Evolutionary conservation across 2,888 invertebrate species (phyloP), one percentile per base, ranked within the genome.

Genomic region (Drosophila lutescens): DNA sequence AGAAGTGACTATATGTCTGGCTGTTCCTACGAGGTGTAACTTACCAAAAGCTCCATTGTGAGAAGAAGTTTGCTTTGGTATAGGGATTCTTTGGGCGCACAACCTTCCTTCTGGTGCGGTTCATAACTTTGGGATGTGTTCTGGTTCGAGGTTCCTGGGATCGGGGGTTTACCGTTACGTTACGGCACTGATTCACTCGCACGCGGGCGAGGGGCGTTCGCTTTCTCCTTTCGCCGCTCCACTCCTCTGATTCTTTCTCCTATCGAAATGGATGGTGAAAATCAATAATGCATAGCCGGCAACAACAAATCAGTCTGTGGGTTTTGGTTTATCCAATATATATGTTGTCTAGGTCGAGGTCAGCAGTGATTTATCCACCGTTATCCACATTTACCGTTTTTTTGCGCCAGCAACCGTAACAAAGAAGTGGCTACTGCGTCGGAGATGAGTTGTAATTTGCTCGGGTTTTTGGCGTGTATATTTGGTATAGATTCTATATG

Each of bases 11-110:
- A 8, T 8, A 36, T 36, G 32, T 46, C 32, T 56, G 32, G 43
- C 20, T n/a, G 8, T 20, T 15, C 9, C 17, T 10, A n/a, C 26
- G 6, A 26, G 26, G 26, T 26, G 26, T 26, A 26, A 93, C 94
- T 93, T 92, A 96, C 96, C 95, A 94, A 91, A 94, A 96, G 69
- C 94, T 94, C 80, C 94, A 91, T 75, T 94, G 93, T 5, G 96
- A 95, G 26, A 96, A 79, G 17, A 93, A 79, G 90, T 94, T 95
- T 4, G 95, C 95, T 6, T 86, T 93, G 83, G 94, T 94, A 72
- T 94, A 93, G 2, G 96, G 96, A 92, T 96, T 95, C 78, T 89
- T 86, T 53, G 90, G 92, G 90, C 85, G 93, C 91, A 80, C 93
- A 91, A 70, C 92, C 92, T 88, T 94, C 93, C 86, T 86, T 78